phyloP scores from a whole-genome alignment of 37 sponge, comb jelly and placozoan genomes.

The Beroe ovata region DNA sequence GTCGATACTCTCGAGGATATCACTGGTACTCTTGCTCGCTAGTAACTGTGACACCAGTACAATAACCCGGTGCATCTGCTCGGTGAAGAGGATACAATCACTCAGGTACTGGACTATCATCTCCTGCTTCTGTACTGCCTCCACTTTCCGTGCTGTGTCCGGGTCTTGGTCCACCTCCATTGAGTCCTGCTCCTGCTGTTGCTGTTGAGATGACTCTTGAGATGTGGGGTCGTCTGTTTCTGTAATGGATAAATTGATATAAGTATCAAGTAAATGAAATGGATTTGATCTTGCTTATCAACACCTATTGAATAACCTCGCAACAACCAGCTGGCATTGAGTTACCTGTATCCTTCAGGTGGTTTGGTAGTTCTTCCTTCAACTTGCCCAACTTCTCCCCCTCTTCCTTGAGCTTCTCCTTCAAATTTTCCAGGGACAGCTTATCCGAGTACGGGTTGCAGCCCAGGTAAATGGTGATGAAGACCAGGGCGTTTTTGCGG shows the following conservation, averaged over 20 bases:
- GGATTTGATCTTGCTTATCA: no score
- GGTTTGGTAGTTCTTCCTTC: conserved; percentile 57
- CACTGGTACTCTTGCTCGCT: conserved; percentile 81
- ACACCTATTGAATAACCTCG: no score
- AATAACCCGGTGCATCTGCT: conserved; percentile 70
- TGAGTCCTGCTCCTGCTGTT: no score
- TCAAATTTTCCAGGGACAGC: conserved; percentile 70
- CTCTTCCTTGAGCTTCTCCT: conserved; percentile 63
- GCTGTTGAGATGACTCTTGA: no score
- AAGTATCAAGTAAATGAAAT: no score
- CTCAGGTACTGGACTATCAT: conserved; percentile 61
- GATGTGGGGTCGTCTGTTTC: no score
- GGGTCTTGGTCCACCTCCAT: conserved; percentile 20
- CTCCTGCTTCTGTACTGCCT: conserved; percentile 16
- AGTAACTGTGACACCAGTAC: conserved; percentile 77
- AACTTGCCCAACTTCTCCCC: conserved; percentile 47
- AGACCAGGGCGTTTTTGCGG: conserved; percentile 79
- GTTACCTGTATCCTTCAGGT: background rate
- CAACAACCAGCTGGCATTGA: no score
- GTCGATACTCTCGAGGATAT: conserved; percentile 82
- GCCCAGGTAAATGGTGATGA: conserved; percentile 72
- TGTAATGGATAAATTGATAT: no score
- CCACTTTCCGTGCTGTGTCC: background rate
- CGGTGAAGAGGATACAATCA: conserved; percentile 77
- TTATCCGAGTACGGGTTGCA: conserved; percentile 83